Evolutionary conservation across 2,888 invertebrate genomes (phyloP), one percentile per base, ranked within the genome.

Genomic region (Petrolisthes cinctipes): DNA sequence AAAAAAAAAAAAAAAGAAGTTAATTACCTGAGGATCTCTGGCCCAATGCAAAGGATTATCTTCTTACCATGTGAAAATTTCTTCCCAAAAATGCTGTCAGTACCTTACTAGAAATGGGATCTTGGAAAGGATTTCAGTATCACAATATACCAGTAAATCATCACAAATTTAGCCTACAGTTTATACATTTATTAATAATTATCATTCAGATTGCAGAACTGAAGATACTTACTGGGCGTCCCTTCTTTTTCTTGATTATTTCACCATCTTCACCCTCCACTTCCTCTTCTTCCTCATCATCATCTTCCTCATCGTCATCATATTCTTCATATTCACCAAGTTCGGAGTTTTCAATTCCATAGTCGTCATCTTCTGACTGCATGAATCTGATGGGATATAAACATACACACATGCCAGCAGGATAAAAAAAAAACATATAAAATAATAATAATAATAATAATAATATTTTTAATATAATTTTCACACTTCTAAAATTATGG

Each of bases 331-430:
- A 93, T 68, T 94, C 94, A 79, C 94, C 94, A 66, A 94, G 94
- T 5, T 94, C 95, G 4, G 89, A 87, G 83, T 95, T 95, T 86
- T 95, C 95, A 0, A 94, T 95, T 88, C 95, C 96, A 86, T 95
- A 95, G 91, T 95, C 95, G 92, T 95, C 95, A 90, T 95, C 94
- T 92, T 96, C 96, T 90, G 95, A 96, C 80, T 96, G 95, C 92
- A 97, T 96, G 93, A 97, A 96, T 93, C 96, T 95, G 92, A 0
- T 91, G 92, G 37, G 37, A 23, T 57, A 66, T 71, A 56, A 17
- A 76, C 51, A 71, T 73, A 80, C 73, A 23, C 66, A 89, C 37
- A 20, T 23, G 54, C 37, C n/a, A 66, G 56, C 37, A 51, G 7
- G 7, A 61, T 68, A 51, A 53, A 68, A 91, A 90, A 89, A 73